Evolutionary conservation across 1,140 invertebrate genomes (phyloP), one percentile per base, ranked within the genome.

Genomic region (Papilio polytes): DNA sequence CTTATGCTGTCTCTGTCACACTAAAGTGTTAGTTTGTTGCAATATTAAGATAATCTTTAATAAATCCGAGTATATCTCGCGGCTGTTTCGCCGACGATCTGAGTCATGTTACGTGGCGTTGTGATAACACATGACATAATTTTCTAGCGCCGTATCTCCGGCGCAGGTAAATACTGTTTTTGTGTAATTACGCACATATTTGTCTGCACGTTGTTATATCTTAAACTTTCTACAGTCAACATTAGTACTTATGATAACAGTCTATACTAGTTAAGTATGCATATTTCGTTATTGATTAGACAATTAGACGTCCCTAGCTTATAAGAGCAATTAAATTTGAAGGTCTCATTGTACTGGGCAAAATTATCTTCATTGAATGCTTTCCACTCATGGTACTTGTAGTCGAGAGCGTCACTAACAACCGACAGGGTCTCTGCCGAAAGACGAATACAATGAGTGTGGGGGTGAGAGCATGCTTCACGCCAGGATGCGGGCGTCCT

Each of bases 401-500:
- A 26, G 26, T 13, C 63, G 26, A 31, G 12, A 31, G 59, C 22
- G 22, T 66, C 59, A 20, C 20, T 66, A 53, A 56, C 53, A 20
- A 20, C 53, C 20, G 22, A 26, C 59, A 63, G 22, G 6, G 31
- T 31, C 26, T 31, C 26, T 15, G 13, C 63, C 63, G 63, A 70
- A 70, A 70, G 63, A 12, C 26, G 7, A 26, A 63, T 22, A 63
- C 20, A 31, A 56, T 56, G n/a, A 36, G 12, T 31, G 26, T 15
- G 22, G 73, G 20, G 20, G 46, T 51, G 20, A 51, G 74, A 20
- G 53, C 36, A 41, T 48, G n/a, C 13, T 51, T 53, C n/a, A 46
- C 41, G 44, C 1, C 74, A 76, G 74, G 74, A 76, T 76, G 74
- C 74, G 74, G 74, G 74, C 74, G 18, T 76, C 74, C 46, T 44